phyloP scores from a whole-genome alignment of 2,888 invertebrate genomes.

The Trissoscelio sp. region DNA sequence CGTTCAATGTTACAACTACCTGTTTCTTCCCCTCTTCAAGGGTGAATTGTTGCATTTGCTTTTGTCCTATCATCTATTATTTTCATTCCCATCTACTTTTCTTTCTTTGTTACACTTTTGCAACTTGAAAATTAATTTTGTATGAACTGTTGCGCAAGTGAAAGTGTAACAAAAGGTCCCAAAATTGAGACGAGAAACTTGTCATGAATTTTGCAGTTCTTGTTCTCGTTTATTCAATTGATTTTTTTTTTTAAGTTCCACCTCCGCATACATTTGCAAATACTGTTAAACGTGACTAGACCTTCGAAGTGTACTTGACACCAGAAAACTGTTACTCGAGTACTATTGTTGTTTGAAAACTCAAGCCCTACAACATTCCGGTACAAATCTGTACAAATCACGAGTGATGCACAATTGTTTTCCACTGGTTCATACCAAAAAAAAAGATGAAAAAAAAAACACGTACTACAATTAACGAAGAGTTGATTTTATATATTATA shows the following conservation, averaged over 20 bases:
- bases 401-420: conserved; percentile 31
- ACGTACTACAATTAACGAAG: conserved; percentile 10
- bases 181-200: not conserved
- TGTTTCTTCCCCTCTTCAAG: not conserved
- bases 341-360: conserved; percentile 21
- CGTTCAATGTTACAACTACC: not conserved
- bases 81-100: not conserved
- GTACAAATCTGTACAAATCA: conserved; percentile 45
- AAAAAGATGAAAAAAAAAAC: conserved; percentile 6
- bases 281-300: conserved; percentile 16
- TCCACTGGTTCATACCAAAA: conserved; percentile 32
- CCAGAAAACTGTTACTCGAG: conserved; percentile 25
- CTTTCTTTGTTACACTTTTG: not conserved
- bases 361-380: conserved; percentile 19
- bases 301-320: conserved; percentile 44
- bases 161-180: not conserved
- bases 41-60: conserved; percentile 9
- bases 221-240: not conserved
- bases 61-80: not conserved
- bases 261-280: conserved; percentile 5
- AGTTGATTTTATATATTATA: conserved; percentile 47
- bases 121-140: not conserved
- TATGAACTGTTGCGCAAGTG: not conserved
- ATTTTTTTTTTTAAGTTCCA: conserved; percentile 24
- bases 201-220: not conserved